phyloP scores from a whole-genome alignment of 2,888 invertebrate species.

The Nowickia ferox region DNA sequence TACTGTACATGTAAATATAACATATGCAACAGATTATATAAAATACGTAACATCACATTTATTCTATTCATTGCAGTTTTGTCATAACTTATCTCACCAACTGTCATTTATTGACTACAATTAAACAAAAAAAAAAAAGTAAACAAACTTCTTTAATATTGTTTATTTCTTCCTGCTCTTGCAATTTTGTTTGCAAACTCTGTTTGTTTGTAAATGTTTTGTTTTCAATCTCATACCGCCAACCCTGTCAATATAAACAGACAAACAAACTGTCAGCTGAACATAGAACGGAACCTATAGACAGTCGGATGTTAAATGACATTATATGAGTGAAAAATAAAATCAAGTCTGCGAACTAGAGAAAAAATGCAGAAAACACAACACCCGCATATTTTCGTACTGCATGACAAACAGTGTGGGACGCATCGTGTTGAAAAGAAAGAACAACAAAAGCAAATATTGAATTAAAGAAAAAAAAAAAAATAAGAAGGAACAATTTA shows the following conservation, averaged over 20 bases:
- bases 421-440: slow-evolving; percentile 18
- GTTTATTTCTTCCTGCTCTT: neutral
- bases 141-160: slow-evolving; percentile 34
- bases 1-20: too few relatives aligned
- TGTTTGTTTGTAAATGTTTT: slow-evolving; percentile 44
- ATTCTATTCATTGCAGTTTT: slow-evolving; percentile 18
- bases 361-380: slow-evolving; percentile 14
- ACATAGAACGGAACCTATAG: slow-evolving; percentile 67
- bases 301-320: slow-evolving; percentile 65
- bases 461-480: slow-evolving; percentile 21
- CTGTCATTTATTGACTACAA: slow-evolving; percentile 51
- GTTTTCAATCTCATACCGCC: slow-evolving; percentile 10
- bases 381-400: neutral
- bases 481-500: slow-evolving; percentile 26
- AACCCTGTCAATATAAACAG: slow-evolving; percentile 12
- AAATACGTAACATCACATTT: too few relatives aligned
- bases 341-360: slow-evolving; percentile 36
- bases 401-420: slow-evolving; percentile 24
- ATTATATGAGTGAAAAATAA: slow-evolving; percentile 35
- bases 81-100: slow-evolving; percentile 36
- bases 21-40: too few relatives aligned
- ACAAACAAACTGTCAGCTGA: slow-evolving; percentile 67
- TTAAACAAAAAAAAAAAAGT: slow-evolving; percentile 27
- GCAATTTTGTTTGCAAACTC: slow-evolving; percentile 6
- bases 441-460: neutral